These are phyloP conservation scores for Diachrysia chrysitis DNA, from an alignment of 2,888 invertebrate genomes.

Conservation along the genomic window DNA sequence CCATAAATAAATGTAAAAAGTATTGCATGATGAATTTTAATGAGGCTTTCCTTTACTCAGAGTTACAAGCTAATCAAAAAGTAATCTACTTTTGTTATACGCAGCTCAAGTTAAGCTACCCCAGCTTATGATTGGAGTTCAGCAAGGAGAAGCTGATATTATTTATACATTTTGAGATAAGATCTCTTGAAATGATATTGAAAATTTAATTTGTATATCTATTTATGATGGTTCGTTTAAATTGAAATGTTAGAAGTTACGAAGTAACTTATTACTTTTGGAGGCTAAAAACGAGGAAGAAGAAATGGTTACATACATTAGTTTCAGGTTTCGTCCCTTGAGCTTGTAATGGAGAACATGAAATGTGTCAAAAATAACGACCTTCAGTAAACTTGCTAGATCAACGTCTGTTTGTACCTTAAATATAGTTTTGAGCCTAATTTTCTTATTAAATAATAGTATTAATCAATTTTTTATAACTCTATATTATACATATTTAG, in stretches of 20 bases:
- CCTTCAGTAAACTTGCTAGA: too few relatives aligned
- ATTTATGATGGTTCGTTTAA: background rate
- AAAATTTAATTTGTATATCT: background rate
- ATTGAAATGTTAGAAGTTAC: background rate
- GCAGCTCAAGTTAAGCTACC: slow-evolving; percentile 10
- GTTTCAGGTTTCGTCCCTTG: too few relatives aligned
- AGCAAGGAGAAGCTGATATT: background rate
- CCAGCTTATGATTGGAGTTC: background rate
- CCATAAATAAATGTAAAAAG: slow-evolving; percentile 26
- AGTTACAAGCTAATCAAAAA: slow-evolving; percentile 34
- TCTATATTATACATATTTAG: too few relatives aligned
- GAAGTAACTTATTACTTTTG: background rate
- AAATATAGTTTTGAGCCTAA: too few relatives aligned
- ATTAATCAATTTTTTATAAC: too few relatives aligned
- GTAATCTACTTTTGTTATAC: slow-evolving; percentile 30
- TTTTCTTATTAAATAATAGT: too few relatives aligned
- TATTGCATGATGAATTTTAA: slow-evolving; percentile 35
- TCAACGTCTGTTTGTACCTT: too few relatives aligned
- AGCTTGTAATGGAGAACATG: too few relatives aligned
- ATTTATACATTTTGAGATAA: background rate
- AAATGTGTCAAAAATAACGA: too few relatives aligned
- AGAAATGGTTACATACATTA: too few relatives aligned
- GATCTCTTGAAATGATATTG: slow-evolving; percentile 1
- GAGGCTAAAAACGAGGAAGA: too few relatives aligned
- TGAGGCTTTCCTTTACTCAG: background rate